Conservation (phyloP, 35 echinoderm and acorn worm species). For the Apostichopus parvimensis region DNA sequence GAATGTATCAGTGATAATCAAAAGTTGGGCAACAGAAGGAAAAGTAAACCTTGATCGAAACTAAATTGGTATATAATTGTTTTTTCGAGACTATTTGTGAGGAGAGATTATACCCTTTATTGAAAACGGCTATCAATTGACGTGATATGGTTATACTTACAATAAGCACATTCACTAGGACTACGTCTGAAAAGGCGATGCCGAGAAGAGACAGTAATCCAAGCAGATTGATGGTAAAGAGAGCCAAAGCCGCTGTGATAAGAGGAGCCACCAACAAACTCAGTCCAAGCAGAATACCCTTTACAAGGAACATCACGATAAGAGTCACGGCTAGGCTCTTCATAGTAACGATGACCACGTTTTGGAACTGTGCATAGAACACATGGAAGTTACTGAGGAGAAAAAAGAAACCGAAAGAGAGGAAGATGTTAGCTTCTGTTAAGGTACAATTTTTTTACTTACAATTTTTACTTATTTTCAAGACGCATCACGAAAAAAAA, state of each 20-base stretch:
- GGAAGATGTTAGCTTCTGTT: neutral
- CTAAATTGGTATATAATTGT: no score
- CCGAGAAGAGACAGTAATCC: neutral
- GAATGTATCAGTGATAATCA: no score
- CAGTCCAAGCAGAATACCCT: slow-evolving; percentile 22
- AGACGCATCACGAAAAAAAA: no score
- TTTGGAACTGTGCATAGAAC: slow-evolving; percentile 31
- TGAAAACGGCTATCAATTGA: no score
- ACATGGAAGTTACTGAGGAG: slow-evolving; percentile 13
- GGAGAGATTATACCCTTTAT: no score
- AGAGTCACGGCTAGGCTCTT: slow-evolving; percentile 27
- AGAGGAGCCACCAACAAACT: neutral
- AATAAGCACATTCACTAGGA: neutral
- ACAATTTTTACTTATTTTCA: neutral
- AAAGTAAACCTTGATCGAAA: no score
- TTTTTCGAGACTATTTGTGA: no score
- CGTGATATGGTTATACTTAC: neutral
- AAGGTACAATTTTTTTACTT: neutral
- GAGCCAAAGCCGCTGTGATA: neutral
- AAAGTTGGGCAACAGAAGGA: no score
- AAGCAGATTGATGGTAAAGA: slow-evolving; percentile 29
- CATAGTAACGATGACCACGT: neutral
- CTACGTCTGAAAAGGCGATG: neutral
- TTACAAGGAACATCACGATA: slow-evolving; percentile 20
- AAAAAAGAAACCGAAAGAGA: neutral